These are phyloP conservation scores for Solea solea DNA, from an alignment of 2,113 vertebrate genomes.

Conservation along the genomic window DNA sequence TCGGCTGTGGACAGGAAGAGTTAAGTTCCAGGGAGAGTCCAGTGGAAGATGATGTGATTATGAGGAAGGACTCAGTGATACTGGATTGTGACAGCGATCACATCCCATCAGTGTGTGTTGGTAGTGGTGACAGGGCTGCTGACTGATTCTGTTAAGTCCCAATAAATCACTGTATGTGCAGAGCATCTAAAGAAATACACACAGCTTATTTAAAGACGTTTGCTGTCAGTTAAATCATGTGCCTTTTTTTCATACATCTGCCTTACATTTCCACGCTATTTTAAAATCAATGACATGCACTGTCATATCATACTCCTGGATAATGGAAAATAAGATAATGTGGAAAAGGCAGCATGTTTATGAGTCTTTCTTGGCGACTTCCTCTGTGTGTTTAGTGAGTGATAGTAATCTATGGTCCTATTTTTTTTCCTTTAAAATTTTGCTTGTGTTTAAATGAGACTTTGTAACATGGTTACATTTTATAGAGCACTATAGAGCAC, in stretches of 20 bases:
- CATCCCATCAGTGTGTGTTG: conserved; percentile 22
- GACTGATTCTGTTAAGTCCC: conserved; percentile 17
- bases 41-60: conserved; percentile 33
- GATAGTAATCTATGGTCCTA: not conserved
- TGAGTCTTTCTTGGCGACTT: conserved; percentile 16
- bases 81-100: conserved; percentile 8
- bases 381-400: conserved; percentile 3
- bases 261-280: no score
- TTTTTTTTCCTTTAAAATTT: not conserved
- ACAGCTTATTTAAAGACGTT: not conserved
- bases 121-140: conserved; percentile 12
- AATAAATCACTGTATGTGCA: conserved; percentile 26
- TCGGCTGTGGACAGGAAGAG: not conserved
- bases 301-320: no score
- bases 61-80: conserved; percentile 4
- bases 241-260: not conserved
- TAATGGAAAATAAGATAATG: no score
- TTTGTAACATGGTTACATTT: no score
- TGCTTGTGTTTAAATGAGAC: no score
- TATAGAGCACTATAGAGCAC: no score
- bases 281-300: no score
- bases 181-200: not conserved
- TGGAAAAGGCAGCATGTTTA: not conserved
- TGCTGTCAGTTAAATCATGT: not conserved
- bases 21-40: conserved; percentile 17